phyloP scores from a whole-genome alignment of 2,797 vertebrate species.

The Tolypeutes matacus region DNA sequence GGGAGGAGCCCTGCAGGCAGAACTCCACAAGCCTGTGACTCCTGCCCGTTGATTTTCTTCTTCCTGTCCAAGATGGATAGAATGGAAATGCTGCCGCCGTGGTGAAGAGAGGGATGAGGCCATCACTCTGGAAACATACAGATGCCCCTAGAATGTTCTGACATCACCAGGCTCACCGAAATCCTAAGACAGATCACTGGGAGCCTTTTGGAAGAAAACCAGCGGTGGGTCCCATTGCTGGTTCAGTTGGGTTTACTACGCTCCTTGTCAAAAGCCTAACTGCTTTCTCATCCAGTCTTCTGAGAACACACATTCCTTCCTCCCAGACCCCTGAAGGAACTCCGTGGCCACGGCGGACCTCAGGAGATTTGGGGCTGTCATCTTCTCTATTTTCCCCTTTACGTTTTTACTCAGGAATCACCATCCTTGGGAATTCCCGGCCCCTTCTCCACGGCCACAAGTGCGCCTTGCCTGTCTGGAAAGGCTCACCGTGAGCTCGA shows the following conservation, averaged over 20 bases:
- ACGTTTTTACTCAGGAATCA: background rate
- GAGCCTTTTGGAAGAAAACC: background rate
- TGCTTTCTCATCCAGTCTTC: background rate
- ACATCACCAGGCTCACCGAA: background rate
- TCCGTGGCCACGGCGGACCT: background rate
- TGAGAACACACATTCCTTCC: background rate
- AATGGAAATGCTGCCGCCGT: background rate
- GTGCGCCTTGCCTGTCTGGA: background rate
- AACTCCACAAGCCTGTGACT: background rate
- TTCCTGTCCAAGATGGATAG: no score
- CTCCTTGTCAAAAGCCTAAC: background rate
- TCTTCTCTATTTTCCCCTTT: background rate
- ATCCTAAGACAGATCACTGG: no score
- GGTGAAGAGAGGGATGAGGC: background rate
- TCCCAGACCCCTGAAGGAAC: background rate
- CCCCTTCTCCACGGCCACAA: background rate
- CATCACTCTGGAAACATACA: background rate
- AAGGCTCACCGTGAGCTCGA: background rate
- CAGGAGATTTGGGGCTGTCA: background rate
- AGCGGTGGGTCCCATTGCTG: accelerated
- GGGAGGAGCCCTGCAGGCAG: accelerated
- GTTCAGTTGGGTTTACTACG: background rate
- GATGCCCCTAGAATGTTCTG: background rate
- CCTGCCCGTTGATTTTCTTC: background rate
- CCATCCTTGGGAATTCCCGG: background rate